A percentile compares a stretch with the other conserved stretches of the same genome.
Evolutionary conservation across 2,888 invertebrate species (phyloP).

Genomic region (Caenorhabditis sulstoni): DNA sequence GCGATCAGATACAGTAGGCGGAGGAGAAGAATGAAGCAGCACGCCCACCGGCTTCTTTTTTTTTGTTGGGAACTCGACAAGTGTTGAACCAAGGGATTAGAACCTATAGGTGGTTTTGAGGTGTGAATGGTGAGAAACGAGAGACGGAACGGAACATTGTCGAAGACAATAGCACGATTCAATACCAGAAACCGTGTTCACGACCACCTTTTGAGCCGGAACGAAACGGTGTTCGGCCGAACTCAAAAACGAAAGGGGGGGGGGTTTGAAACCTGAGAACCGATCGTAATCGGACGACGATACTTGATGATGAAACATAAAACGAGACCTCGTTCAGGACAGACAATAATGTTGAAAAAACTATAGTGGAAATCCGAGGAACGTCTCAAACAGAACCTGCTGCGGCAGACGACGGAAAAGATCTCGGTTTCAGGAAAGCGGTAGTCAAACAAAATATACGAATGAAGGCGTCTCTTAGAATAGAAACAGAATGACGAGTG

Average conservation of each 20-base stretch:
- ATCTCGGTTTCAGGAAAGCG: constrained; percentile 42
- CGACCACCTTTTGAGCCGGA: constrained; percentile 28
- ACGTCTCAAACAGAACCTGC: constrained; percentile 13
- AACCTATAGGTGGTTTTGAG: constrained; percentile 35
- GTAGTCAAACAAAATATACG: constrained; percentile 44
- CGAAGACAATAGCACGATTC: constrained; percentile 21
- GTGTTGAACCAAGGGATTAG: constrained; percentile 55
- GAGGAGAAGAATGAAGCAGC: no score
- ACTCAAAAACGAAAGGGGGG: constrained; percentile 1
- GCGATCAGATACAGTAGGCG: constrained; percentile 25
- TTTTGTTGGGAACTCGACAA: constrained; percentile 41
- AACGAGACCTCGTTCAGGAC: not conserved
- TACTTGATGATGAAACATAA: constrained; percentile 5
- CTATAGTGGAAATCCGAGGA: constrained; percentile 27
- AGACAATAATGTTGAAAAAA: constrained; percentile 17
- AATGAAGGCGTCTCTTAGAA: constrained; percentile 24
- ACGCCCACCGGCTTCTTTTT: constrained; percentile 7
- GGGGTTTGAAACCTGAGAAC: constrained; percentile 21
- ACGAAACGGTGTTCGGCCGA: not conserved
- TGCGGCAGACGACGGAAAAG: not conserved
- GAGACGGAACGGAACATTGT: constrained; percentile 5
- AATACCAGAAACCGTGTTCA: constrained; percentile 11
- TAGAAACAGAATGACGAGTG: constrained; percentile 19
- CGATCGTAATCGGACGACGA: constrained; percentile 8
- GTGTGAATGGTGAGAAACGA: constrained; percentile 41